Conservation (phyloP, 2,113 vertebrate species). For the Lontra canadensis region DNA sequence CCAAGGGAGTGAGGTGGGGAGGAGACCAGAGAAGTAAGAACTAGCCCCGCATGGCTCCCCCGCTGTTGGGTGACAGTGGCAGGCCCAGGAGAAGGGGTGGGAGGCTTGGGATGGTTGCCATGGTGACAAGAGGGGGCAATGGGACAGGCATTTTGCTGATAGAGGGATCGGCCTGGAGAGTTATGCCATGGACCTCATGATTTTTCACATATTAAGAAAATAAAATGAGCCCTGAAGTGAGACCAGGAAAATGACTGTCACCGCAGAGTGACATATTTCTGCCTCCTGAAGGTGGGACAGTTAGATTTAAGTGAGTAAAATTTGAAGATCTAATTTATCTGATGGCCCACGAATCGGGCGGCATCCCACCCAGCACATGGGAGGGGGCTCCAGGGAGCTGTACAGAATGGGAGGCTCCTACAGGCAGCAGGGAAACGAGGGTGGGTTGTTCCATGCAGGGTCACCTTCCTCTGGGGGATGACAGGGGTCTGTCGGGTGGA, state of each 20-base stretch:
- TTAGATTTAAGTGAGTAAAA: not conserved
- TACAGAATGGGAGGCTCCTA: not conserved
- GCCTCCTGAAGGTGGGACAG: not conserved
- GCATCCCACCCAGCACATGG: not conserved
- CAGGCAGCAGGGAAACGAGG: not conserved
- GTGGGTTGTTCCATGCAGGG: not conserved
- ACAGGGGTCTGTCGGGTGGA: not conserved
- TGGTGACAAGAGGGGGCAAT: not conserved
- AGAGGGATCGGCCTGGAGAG: not conserved
- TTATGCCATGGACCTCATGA: not conserved
- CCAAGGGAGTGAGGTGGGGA: not conserved
- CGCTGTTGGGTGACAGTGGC: not conserved
- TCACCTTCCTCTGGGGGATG: not conserved
- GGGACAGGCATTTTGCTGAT: not conserved
- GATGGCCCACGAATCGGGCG: accelerated
- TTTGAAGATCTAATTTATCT: not conserved
- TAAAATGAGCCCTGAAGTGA: not conserved
- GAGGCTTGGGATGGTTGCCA: slow-evolving; percentile 10
- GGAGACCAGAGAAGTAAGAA: too few relatives aligned
- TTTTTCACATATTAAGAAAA: not conserved
- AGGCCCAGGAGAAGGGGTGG: not conserved
- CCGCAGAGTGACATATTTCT: not conserved
- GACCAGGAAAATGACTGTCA: not conserved
- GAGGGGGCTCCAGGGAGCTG: not conserved
- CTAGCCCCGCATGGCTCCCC: not conserved